These are phyloP conservation scores for Philereme transversata DNA, from an alignment of 2,888 invertebrate species.

Conservation along the genomic window DNA sequence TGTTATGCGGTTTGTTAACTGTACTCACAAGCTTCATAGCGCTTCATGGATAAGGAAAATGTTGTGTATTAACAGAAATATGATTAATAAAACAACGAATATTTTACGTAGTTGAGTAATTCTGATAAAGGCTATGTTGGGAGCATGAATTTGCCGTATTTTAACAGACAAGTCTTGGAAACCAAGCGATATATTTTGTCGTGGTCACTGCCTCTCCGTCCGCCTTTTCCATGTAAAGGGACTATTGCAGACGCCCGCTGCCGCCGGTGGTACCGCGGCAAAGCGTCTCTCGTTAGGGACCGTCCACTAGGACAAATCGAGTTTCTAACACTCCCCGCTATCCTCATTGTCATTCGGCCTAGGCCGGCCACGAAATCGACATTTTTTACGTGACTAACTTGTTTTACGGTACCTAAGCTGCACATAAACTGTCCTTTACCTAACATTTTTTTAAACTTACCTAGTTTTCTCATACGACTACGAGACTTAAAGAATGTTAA, in stretches of 20 bases:
- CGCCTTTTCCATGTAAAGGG: constrained; percentile 71
- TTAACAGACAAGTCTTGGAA: constrained; percentile 7
- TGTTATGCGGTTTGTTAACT: constrained; percentile 1
- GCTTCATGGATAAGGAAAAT: too few species aligned
- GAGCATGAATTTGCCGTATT: background rate
- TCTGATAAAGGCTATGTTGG: background rate
- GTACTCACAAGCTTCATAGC: background rate
- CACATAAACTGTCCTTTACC: constrained; percentile 17
- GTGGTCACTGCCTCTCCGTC: constrained; percentile 46
- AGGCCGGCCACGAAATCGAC: constrained; percentile 44
- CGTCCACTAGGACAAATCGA: constrained; percentile 64
- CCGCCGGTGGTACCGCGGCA: constrained; percentile 42
- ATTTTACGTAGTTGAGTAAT: too few species aligned
- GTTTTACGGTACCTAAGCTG: constrained; percentile 25
- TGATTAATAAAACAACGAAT: too few species aligned
- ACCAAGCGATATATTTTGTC: constrained; percentile 45
- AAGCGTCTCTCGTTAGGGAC: constrained; percentile 57
- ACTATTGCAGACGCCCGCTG: constrained; percentile 47
- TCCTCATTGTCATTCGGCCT: constrained; percentile 55
- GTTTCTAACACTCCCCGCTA: constrained; percentile 51
- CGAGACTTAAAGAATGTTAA: constrained; percentile 16
- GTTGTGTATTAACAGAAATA: too few species aligned
- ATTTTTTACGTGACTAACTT: constrained; percentile 24
- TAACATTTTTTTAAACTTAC: constrained; percentile 9
- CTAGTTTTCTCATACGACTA: background rate